Evolutionary conservation across 2,888 invertebrate species (phyloP).

Genomic region (Antitype chi): DNA sequence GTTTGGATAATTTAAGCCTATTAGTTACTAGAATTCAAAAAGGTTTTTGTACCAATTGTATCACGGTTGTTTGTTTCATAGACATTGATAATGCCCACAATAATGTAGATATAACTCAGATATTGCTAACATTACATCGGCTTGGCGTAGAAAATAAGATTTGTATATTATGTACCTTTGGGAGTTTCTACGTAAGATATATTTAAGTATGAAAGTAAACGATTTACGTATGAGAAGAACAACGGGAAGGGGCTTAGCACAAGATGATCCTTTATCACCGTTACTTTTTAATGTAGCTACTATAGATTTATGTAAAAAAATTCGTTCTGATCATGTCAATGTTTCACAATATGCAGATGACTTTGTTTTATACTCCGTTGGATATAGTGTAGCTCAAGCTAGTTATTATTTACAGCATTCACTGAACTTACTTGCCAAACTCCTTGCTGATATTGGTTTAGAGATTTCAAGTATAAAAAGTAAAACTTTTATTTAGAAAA

Average conservation of each 20-base stretch:
- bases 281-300: conserved; percentile 4
- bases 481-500: neutral
- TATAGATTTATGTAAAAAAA: neutral
- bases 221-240: neutral
- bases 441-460: conserved; percentile 1
- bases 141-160: no score
- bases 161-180: no score
- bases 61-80: no score
- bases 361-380: conserved; percentile 1
- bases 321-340: neutral
- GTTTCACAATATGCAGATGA: neutral
- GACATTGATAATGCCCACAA: no score
- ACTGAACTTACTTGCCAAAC: neutral
- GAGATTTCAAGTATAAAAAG: neutral
- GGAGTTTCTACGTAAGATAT: neutral
- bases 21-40: no score
- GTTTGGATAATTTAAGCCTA: no score
- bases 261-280: neutral
- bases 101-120: no score
- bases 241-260: neutral
- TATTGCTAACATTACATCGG: no score
- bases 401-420: neutral
- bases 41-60: no score
- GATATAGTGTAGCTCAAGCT: neutral
- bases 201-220: conserved; percentile 10